A percentile compares a stretch with the other conserved stretches of the same genome.
Conservation (phyloP, 2,797 vertebrate genomes). For the Acridotheres tristis region DNA sequence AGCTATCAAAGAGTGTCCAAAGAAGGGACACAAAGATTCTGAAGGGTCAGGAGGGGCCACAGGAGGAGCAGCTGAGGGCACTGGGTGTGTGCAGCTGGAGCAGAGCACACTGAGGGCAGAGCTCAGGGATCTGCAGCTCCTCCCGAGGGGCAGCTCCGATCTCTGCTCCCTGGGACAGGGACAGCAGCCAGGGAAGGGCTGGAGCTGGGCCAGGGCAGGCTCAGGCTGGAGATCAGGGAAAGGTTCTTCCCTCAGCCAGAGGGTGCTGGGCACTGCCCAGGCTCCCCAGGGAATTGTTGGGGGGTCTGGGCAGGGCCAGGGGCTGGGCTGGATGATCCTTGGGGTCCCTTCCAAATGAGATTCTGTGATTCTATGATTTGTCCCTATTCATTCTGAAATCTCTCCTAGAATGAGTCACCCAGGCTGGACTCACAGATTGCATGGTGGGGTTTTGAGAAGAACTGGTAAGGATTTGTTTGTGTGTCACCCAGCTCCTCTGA, state of each 20-base stretch:
- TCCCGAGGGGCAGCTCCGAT: not conserved
- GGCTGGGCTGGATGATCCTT: rapidly evolving
- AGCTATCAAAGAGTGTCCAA: not conserved
- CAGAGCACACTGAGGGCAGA: no score
- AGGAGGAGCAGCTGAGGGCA: not conserved
- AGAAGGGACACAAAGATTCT: rapidly evolving
- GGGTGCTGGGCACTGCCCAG: not conserved
- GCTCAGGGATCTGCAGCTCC: no score
- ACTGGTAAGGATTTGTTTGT: no score
- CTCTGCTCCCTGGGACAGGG: not conserved
- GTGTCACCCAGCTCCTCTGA: not conserved
- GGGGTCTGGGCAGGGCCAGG: not conserved
- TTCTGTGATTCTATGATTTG: not conserved
- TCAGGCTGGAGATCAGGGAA: not conserved
- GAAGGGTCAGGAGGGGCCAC: not conserved
- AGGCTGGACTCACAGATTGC: not conserved
- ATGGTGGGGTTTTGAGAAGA: not conserved
- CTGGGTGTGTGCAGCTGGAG: no score
- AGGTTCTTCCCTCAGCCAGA: not conserved
- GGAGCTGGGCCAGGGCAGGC: not conserved
- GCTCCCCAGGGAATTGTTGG: not conserved
- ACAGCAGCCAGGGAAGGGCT: not conserved
- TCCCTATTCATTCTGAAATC: not conserved
- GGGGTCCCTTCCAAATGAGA: not conserved
- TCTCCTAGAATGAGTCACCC: not conserved